Percentiles rank a stretch among this genome's conserved stretches.
Evolutionary conservation across 2,888 invertebrate genomes (phyloP).

Genomic region (Nemotelus pantherinus): DNA sequence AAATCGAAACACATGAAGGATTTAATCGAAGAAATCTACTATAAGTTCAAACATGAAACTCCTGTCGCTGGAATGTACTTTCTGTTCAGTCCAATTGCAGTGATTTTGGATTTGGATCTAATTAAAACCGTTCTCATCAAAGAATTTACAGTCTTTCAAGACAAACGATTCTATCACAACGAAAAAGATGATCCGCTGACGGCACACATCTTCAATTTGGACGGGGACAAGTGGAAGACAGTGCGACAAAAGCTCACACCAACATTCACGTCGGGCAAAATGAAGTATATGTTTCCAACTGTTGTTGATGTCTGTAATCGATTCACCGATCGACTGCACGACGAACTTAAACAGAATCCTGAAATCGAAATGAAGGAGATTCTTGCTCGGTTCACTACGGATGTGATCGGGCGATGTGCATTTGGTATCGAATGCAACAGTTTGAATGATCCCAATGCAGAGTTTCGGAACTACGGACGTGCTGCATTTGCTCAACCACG

Average conservation of each 20-base stretch:
- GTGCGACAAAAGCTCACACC: conserved; percentile 65
- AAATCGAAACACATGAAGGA: conserved; percentile 7
- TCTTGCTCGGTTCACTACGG: conserved; percentile 61
- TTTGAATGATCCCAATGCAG: conserved; percentile 61
- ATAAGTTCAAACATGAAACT: conserved; percentile 55
- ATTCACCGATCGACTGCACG: too few relatives aligned
- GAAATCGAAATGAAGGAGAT: conserved; percentile 60
- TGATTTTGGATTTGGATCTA: conserved; percentile 54
- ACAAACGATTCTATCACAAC: conserved; percentile 60
- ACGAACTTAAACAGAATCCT: conserved; percentile 40
- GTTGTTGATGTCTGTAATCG: conserved; percentile 62
- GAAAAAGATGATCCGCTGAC: conserved; percentile 52
- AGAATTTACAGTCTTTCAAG: conserved; percentile 62
- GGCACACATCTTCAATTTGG: conserved; percentile 61
- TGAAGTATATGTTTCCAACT: conserved; percentile 66
- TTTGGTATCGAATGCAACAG: conserved; percentile 66
- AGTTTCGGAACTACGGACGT: conserved; percentile 58
- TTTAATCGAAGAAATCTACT: conserved; percentile 54
- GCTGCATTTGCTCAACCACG: conserved; percentile 53
- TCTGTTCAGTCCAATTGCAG: conserved; percentile 53
- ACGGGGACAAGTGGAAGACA: conserved; percentile 65
- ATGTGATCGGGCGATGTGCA: conserved; percentile 66
- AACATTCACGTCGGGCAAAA: conserved; percentile 52
- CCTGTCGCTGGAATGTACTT: conserved; percentile 58
- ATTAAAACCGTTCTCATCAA: conserved; percentile 60